These are phyloP conservation scores for Erannis defoliaria DNA, from an alignment of 2,888 invertebrate genomes.

Conservation along the genomic window DNA sequence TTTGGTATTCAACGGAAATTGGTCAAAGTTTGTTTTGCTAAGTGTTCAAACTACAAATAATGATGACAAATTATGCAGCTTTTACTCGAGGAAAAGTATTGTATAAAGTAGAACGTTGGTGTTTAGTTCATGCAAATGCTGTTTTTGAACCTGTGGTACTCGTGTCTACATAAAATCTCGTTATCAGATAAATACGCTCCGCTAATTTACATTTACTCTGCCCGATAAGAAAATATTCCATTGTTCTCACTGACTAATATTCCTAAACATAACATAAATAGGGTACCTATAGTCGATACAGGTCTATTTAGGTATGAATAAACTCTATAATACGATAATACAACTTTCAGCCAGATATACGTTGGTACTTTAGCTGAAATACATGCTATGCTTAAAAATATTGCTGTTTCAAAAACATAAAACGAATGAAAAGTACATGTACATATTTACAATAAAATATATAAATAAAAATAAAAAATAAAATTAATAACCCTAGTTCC, in stretches of 20 bases:
- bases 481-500: too few species aligned
- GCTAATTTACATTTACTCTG: slow-evolving; percentile 29
- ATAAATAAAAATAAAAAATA: too few species aligned
- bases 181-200: slow-evolving; percentile 28
- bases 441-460: too few species aligned
- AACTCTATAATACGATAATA: background rate
- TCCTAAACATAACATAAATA: background rate
- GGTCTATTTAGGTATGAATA: background rate
- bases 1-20: background rate
- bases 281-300: background rate
- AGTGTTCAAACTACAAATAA: slow-evolving; percentile 2
- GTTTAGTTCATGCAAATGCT: background rate
- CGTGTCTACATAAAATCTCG: slow-evolving; percentile 11
- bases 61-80: background rate
- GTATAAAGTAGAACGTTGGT: background rate
- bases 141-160: background rate
- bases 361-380: too few species aligned
- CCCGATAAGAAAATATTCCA: slow-evolving; percentile 26
- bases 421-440: too few species aligned
- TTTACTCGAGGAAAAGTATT: slow-evolving; percentile 2
- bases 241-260: slow-evolving; percentile 17
- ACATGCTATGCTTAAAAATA: too few species aligned
- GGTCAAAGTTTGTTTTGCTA: slow-evolving; percentile 8
- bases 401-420: too few species aligned
- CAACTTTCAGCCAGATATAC: too few species aligned